phyloP scores from a whole-genome alignment of 2,888 invertebrate genomes.

The Cerastoderma edule region DNA sequence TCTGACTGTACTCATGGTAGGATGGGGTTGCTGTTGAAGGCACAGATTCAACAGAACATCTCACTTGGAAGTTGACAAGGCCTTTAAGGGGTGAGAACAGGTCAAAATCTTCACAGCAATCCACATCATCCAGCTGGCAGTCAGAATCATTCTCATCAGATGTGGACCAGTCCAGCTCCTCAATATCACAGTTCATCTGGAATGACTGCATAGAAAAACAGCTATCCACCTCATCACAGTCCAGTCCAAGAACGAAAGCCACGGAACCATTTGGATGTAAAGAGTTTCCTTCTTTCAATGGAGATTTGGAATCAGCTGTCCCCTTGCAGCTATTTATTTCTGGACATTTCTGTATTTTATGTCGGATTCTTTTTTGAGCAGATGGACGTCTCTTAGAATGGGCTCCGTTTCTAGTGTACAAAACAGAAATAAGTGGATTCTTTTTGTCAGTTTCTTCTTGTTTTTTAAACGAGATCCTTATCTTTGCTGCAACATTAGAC shows the following conservation, averaged over 20 bases:
- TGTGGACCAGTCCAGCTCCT: slow-evolving; percentile 54
- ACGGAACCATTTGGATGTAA: slow-evolving; percentile 36
- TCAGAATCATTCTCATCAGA: slow-evolving; percentile 43
- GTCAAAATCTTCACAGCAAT: slow-evolving; percentile 32
- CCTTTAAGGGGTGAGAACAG: slow-evolving; percentile 31
- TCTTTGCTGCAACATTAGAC: neutral
- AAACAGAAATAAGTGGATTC: slow-evolving; percentile 27
- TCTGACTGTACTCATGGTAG: slow-evolving; percentile 18
- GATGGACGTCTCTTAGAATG: slow-evolving; percentile 56
- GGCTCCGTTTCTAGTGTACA: slow-evolving; percentile 47
- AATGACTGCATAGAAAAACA: slow-evolving; percentile 43
- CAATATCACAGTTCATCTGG: slow-evolving; percentile 52
- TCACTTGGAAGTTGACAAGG: slow-evolving; percentile 52
- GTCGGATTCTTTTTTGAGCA: slow-evolving; percentile 61
- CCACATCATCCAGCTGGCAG: slow-evolving; percentile 41
- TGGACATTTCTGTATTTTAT: slow-evolving; percentile 42
- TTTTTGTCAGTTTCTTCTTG: neutral
- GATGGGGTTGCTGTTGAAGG: slow-evolving; percentile 18
- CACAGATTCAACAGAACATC: slow-evolving; percentile 52
- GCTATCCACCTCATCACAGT: slow-evolving; percentile 21
- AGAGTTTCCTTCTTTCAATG: slow-evolving; percentile 1
- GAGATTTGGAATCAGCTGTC: slow-evolving; percentile 5
- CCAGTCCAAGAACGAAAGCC: slow-evolving; percentile 63
- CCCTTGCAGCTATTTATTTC: slow-evolving; percentile 16
- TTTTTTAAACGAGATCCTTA: neutral